A percentile compares a stretch with the other conserved stretches of the same genome.
These are phyloP conservation scores for Chrysolina haemoptera DNA, from an alignment of 2,888 invertebrate genomes.

Conservation along the genomic window DNA sequence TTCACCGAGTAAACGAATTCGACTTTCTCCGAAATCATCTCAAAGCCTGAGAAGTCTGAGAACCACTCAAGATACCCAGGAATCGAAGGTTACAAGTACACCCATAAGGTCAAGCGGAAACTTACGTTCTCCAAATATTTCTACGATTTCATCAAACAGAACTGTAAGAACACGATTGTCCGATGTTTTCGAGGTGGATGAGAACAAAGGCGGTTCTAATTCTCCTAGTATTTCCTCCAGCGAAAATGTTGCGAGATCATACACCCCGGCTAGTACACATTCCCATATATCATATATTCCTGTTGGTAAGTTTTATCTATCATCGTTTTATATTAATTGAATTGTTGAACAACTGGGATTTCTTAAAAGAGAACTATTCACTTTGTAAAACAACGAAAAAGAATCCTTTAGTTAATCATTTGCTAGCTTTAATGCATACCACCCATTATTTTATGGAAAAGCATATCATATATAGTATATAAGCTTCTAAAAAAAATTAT, in stretches of 20 bases:
- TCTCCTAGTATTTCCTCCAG: conserved; percentile 8
- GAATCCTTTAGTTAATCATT: too few species aligned
- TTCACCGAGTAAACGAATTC: conserved; percentile 35
- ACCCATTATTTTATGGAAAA: too few species aligned
- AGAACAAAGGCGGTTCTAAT: background rate
- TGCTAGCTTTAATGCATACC: too few species aligned
- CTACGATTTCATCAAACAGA: conserved; percentile 32
- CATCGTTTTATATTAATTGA: background rate
- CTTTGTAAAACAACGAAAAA: too few species aligned
- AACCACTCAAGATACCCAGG: conserved; percentile 29
- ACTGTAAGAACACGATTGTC: conserved; percentile 28
- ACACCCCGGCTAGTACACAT: background rate
- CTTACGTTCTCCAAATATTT: conserved; percentile 31
- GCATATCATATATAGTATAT: too few species aligned
- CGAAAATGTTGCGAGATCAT: conserved; percentile 16
- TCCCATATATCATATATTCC: conserved; percentile 18
- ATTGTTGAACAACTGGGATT: too few species aligned
- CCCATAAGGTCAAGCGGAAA: conserved; percentile 18
- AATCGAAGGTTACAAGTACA: conserved; percentile 40
- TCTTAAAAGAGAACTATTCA: too few species aligned
- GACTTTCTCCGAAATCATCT: conserved; percentile 29
- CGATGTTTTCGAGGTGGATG: conserved; percentile 18
- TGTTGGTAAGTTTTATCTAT: background rate
- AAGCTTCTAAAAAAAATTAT: too few species aligned
- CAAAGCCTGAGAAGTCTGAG: conserved; percentile 3